These are phyloP conservation scores for Dolichoris vasculosae DNA, from an alignment of 1,140 invertebrate species.

Conservation along the genomic window DNA sequence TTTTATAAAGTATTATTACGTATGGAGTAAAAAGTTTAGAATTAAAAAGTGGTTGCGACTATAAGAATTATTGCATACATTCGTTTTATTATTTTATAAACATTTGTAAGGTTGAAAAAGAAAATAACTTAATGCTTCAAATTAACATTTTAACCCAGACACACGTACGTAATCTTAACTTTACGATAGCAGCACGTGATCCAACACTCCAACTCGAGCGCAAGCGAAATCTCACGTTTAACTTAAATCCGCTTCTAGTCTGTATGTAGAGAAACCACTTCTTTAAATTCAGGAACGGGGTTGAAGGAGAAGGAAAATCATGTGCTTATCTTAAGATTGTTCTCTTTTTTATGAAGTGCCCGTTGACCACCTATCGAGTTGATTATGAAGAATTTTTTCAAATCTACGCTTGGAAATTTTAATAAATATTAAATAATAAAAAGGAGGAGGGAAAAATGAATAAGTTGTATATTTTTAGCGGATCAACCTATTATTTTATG, in stretches of 20 bases:
- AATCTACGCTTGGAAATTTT: neutral
- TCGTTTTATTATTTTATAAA: neutral
- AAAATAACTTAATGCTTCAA: conserved; percentile 12
- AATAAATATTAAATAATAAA: too few relatives aligned
- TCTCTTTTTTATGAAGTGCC: neutral
- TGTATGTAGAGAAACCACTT: neutral
- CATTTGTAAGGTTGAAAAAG: neutral
- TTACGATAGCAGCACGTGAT: neutral
- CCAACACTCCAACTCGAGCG: neutral
- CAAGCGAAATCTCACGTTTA: conserved; percentile 21
- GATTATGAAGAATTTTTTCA: conserved; percentile 17
- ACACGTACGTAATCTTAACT: conserved; percentile 16
- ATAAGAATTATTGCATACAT: too few relatives aligned
- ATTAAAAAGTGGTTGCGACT: too few relatives aligned
- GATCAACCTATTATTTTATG: too few relatives aligned
- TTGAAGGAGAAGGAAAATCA: neutral
- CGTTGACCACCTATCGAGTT: neutral
- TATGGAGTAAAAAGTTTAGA: too few relatives aligned
- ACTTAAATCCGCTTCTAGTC: conserved; percentile 32
- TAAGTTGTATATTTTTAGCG: too few relatives aligned
- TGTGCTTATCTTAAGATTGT: conserved; percentile 25
- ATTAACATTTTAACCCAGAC: conserved; percentile 3
- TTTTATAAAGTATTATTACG: too few relatives aligned
- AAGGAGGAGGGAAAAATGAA: too few relatives aligned
- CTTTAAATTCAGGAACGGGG: neutral